phyloP scores from a whole-genome alignment of 2,113 vertebrate species.

The Amphiprion ocellaris region DNA sequence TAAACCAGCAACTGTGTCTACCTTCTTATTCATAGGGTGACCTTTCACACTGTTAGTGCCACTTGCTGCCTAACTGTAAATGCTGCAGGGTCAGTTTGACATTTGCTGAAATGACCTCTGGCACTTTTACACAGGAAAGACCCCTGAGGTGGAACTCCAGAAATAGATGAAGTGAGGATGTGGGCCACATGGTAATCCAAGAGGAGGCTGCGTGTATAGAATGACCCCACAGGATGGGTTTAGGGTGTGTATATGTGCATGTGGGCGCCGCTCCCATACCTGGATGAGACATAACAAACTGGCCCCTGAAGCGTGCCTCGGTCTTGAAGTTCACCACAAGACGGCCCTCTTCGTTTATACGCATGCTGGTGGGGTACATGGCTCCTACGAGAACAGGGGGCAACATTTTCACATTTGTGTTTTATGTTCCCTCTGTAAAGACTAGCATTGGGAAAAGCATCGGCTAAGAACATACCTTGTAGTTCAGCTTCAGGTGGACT shows the following conservation, averaged over 20 bases:
- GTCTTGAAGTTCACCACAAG: constrained; percentile 86
- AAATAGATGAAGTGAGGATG: constrained; percentile 72
- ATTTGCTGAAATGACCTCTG: constrained; percentile 72
- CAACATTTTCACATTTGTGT: neutral
- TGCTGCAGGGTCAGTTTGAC: constrained; percentile 62
- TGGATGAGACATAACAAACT: constrained; percentile 87
- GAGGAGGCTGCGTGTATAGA: constrained; percentile 50
- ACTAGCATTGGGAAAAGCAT: constrained; percentile 3
- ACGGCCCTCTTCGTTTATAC: constrained; percentile 83
- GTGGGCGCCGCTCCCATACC: constrained; percentile 64
- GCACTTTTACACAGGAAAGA: constrained; percentile 68
- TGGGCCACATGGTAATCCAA: constrained; percentile 59
- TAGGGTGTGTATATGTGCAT: constrained; percentile 21
- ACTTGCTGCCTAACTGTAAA: constrained; percentile 50
- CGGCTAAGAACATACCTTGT: constrained; percentile 72
- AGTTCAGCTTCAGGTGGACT: constrained; percentile 86
- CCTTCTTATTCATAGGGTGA: constrained; percentile 46
- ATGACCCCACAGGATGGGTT: constrained; percentile 32
- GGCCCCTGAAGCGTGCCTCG: constrained; percentile 82
- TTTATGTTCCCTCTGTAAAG: neutral
- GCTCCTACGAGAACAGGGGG: constrained; percentile 72
- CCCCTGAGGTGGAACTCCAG: constrained; percentile 63
- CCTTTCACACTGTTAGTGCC: constrained; percentile 50
- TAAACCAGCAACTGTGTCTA: constrained; percentile 11
- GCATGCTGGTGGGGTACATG: constrained; percentile 86